Conservation (phyloP, 2,888 invertebrate genomes). For the Seira musarum region DNA sequence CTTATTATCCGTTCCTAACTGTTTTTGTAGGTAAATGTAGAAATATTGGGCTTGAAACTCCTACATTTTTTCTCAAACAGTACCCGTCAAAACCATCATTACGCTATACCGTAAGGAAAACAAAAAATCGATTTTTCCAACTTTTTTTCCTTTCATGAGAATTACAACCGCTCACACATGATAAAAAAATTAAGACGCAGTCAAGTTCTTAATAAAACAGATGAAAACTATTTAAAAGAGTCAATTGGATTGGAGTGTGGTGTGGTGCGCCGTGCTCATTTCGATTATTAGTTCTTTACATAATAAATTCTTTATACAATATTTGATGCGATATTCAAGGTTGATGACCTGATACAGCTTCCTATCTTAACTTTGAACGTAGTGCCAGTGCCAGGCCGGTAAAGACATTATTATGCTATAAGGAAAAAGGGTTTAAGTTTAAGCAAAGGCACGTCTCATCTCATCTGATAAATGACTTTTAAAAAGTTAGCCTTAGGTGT, state of each 20-base stretch:
- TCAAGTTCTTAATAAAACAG: constrained; percentile 5
- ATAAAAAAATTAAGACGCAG: constrained; percentile 10
- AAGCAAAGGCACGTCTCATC: not conserved
- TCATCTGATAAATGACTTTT: constrained; percentile 30
- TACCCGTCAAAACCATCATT: constrained; percentile 15
- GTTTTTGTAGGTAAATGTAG: constrained; percentile 21
- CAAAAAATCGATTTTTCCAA: not conserved
- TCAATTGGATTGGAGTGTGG: no score
- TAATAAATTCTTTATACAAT: constrained; percentile 4
- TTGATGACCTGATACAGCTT: constrained; percentile 43
- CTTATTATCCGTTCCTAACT: constrained; percentile 31
- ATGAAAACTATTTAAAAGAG: constrained; percentile 11
- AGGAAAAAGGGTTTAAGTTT: not conserved
- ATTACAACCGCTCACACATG: constrained; percentile 5
- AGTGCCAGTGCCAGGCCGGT: no score
- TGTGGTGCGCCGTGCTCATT: not conserved
- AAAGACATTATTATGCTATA: no score
- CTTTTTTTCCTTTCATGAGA: not conserved
- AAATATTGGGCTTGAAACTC: not conserved
- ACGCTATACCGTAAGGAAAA: constrained; percentile 7
- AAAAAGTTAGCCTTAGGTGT: constrained; percentile 43
- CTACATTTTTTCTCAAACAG: not conserved
- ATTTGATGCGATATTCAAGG: constrained; percentile 25
- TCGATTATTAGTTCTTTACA: constrained; percentile 17
- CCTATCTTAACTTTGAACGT: constrained; percentile 15